Evolutionary conservation across 2,888 invertebrate species (phyloP).

Genomic region (Nomada fucata): DNA sequence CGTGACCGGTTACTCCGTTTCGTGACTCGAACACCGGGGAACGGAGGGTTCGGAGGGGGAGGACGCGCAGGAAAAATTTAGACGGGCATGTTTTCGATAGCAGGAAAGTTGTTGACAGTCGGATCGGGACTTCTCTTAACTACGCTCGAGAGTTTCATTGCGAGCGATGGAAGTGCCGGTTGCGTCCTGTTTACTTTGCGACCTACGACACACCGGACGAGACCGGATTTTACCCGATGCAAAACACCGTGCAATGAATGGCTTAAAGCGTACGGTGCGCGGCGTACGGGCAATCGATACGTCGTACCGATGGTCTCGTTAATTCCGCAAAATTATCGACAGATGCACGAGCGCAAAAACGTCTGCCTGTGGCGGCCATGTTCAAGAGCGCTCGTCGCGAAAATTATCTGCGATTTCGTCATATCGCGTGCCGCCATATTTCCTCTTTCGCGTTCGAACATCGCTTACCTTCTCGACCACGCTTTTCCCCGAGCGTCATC

Average conservation of each 20-base stretch:
- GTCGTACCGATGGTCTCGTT: background rate
- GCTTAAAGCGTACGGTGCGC: conserved; percentile 1
- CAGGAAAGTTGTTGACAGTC: conserved; percentile 15
- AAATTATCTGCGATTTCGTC: conserved; percentile 56
- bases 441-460: background rate
- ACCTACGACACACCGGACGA: conserved; percentile 42
- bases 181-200: conserved; percentile 37
- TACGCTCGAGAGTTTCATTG: background rate
- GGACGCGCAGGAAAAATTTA: conserved; percentile 15
- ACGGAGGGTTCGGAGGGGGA: too few relatives aligned
- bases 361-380: conserved; percentile 39
- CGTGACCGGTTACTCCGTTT: conserved; percentile 29
- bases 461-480: background rate
- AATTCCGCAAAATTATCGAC: conserved; percentile 40
- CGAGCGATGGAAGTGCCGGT: background rate
- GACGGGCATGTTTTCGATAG: background rate
- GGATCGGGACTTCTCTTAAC: too few relatives aligned
- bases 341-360: conserved; percentile 26
- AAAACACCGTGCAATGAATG: conserved; percentile 28
- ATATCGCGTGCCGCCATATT: conserved; percentile 58
- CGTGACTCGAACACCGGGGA: conserved; percentile 10
- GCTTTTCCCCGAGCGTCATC: background rate
- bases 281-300: background rate
- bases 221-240: conserved; percentile 50
- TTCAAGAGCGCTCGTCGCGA: conserved; percentile 35